A percentile compares a stretch with the other conserved stretches of the same genome.
phyloP scores from a whole-genome alignment of 1,140 invertebrate genomes.

The Trichonephila clavipes region DNA sequence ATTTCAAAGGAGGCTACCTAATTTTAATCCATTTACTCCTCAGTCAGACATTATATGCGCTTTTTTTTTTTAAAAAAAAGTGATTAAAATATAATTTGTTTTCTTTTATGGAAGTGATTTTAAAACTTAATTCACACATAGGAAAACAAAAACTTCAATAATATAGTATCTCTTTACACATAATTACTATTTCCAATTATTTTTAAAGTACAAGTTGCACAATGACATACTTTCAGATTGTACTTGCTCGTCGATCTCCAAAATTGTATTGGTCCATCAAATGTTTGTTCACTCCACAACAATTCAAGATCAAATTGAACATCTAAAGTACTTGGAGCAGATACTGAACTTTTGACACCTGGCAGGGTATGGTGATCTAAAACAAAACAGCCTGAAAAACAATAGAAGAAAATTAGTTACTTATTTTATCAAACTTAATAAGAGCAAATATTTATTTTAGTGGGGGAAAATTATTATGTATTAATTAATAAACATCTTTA shows the following conservation, averaged over 20 bases:
- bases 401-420: background rate
- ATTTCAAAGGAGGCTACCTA: too few relatives aligned
- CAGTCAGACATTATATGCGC: too few relatives aligned
- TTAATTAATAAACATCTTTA: too few relatives aligned
- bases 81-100: too few relatives aligned
- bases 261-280: constrained; percentile 82
- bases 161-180: too few relatives aligned
- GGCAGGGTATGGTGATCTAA: constrained; percentile 80
- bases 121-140: too few relatives aligned
- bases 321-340: constrained; percentile 79
- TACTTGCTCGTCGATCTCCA: constrained; percentile 82
- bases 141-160: too few relatives aligned
- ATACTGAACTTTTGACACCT: constrained; percentile 79
- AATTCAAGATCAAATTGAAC: constrained; percentile 81
- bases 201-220: background rate
- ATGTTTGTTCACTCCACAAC: constrained; percentile 82
- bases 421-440: background rate
- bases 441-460: background rate
- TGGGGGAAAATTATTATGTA: too few relatives aligned
- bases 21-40: too few relatives aligned
- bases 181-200: too few relatives aligned
- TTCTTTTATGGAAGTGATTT: too few relatives aligned
- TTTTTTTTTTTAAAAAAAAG: too few relatives aligned
- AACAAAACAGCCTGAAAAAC: constrained; percentile 81
- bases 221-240: constrained; percentile 77